Conservation (phyloP, 2,888 invertebrate species). For the Zygothrica quintamaculata region DNA sequence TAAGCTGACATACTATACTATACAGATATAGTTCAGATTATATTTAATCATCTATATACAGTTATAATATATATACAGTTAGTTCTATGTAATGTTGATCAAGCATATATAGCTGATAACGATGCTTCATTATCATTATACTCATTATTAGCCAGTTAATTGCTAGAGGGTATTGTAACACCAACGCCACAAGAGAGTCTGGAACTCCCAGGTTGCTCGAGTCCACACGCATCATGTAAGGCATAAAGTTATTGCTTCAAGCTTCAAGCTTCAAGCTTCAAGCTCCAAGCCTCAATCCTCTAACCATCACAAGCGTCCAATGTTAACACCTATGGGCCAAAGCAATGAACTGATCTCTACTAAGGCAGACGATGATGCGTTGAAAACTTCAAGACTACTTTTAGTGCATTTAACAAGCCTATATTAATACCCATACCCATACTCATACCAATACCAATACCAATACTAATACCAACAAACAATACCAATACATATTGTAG, state of each 20-base stretch:
- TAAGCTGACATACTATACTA: no score
- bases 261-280: constrained; percentile 53
- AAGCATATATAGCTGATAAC: no score
- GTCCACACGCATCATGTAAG: constrained; percentile 43
- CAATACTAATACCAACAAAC: not conserved
- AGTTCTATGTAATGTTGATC: not conserved
- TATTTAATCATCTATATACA: no score
- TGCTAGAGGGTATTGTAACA: constrained; percentile 42
- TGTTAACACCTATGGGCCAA: constrained; percentile 71
- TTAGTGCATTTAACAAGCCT: constrained; percentile 70
- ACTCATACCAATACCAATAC: no score
- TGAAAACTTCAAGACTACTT: constrained; percentile 49
- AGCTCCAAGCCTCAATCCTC: constrained; percentile 12
- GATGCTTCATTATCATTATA: not conserved
- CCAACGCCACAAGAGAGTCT: constrained; percentile 57
- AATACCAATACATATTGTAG: constrained; percentile 46
- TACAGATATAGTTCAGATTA: no score
- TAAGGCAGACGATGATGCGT: constrained; percentile 47
- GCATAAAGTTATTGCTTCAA: constrained; percentile 46
- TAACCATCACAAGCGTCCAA: no score
- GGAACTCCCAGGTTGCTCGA: constrained; percentile 71
- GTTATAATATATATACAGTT: no score
- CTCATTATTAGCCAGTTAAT: not conserved
- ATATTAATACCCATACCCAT: not conserved
- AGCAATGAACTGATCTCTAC: constrained; percentile 45